Evolutionary conservation across 2,888 invertebrate species (phyloP).

Genomic region (Pyrrhia umbra): DNA sequence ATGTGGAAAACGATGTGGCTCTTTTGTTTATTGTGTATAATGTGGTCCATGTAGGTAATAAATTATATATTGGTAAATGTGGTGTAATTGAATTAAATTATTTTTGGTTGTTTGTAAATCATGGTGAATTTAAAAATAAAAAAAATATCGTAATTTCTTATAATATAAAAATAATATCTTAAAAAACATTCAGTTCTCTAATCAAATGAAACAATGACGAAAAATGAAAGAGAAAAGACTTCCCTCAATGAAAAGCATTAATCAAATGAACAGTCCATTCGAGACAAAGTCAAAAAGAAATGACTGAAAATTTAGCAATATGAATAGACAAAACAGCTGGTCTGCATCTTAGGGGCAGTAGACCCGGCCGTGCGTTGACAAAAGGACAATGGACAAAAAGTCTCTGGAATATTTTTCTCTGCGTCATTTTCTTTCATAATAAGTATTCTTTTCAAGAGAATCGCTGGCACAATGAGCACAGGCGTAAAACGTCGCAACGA

Average conservation of each 20-base stretch:
- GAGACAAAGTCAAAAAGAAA: constrained; percentile 54
- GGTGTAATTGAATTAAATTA: neutral
- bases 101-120: neutral
- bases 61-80: neutral
- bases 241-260: constrained; percentile 43
- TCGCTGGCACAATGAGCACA: constrained; percentile 71
- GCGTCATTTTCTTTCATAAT: constrained; percentile 70
- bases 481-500: constrained; percentile 71
- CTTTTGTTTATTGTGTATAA: constrained; percentile 12
- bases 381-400: constrained; percentile 68
- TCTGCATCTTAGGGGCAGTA: constrained; percentile 65
- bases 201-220: constrained; percentile 19
- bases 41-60: neutral
- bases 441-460: constrained; percentile 73
- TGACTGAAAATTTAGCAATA: constrained; percentile 54
- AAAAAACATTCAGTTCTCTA: neutral
- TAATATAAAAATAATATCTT: neutral
- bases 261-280: constrained; percentile 39
- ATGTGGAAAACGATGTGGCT: constrained; percentile 22
- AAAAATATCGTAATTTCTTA: neutral
- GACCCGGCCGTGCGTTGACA: constrained; percentile 56
- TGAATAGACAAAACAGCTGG: constrained; percentile 61
- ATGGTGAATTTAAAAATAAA: neutral
- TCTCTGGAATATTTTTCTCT: constrained; percentile 65
- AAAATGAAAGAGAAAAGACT: constrained; percentile 26